phyloP scores from a whole-genome alignment of 1,140 invertebrate genomes.

The Drosophila sproati region DNA sequence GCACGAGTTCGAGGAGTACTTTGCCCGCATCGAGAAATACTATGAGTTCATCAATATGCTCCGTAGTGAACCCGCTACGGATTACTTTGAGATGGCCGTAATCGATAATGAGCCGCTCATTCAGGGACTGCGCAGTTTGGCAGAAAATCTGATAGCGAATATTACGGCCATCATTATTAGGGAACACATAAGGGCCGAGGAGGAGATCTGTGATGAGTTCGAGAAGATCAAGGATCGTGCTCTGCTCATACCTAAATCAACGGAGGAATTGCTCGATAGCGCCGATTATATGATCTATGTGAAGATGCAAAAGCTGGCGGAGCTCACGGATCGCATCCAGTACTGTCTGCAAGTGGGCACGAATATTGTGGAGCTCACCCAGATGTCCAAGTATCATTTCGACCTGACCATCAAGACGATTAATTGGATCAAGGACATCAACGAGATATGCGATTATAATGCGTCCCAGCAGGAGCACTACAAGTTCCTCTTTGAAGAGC shows the following conservation, averaged over 20 bases:
- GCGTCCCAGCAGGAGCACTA: conserved; percentile 90
- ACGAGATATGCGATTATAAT: conserved; percentile 90
- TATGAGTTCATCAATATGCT: conserved; percentile 87
- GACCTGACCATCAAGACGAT: conserved; percentile 88
- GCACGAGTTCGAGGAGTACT: conserved; percentile 86
- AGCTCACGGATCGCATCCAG: conserved; percentile 87
- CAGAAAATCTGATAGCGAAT: conserved; percentile 84
- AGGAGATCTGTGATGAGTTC: conserved; percentile 88
- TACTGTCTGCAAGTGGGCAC: conserved; percentile 87
- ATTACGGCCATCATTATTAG: conserved; percentile 85
- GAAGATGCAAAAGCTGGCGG: conserved; percentile 87
- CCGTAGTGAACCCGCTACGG: conserved; percentile 86
- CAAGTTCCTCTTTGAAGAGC: conserved; percentile 93
- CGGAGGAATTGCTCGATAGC: conserved; percentile 89
- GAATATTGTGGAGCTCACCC: conserved; percentile 89
- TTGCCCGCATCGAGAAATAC: conserved; percentile 87
- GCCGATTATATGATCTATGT: conserved; percentile 88
- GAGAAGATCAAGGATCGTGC: conserved; percentile 87
- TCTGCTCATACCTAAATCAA: conserved; percentile 88
- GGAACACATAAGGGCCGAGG: conserved; percentile 86
- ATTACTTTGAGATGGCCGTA: conserved; percentile 87
- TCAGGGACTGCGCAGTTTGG: conserved; percentile 84
- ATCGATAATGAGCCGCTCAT: conserved; percentile 85
- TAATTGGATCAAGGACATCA: conserved; percentile 90
- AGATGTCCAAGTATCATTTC: conserved; percentile 88